Conservation (phyloP, 2,797 vertebrate genomes). For the Meda fulgida region DNA sequence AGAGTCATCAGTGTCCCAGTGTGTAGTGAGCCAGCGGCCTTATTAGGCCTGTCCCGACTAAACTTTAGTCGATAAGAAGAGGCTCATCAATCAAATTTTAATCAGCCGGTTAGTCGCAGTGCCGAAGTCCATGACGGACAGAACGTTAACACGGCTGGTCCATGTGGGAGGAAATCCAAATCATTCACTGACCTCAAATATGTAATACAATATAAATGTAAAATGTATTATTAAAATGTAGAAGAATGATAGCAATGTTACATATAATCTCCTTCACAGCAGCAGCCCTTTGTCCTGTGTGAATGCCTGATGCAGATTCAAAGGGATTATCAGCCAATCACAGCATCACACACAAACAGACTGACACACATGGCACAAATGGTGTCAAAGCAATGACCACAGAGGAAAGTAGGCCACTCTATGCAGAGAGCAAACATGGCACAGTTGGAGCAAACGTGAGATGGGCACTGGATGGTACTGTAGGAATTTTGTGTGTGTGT, state of each 20-base stretch:
- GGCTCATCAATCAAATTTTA: background rate
- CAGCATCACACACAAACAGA: slow-evolving; percentile 27
- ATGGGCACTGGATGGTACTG: slow-evolving; percentile 59
- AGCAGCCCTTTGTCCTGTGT: slow-evolving; percentile 39
- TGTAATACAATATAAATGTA: too few relatives aligned
- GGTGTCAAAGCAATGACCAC: slow-evolving; percentile 6
- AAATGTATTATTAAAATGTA: too few relatives aligned
- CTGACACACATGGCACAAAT: background rate
- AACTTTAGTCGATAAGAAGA: background rate
- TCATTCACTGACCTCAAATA: background rate
- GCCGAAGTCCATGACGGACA: background rate
- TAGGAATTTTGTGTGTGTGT: slow-evolving; percentile 31
- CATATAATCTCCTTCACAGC: background rate
- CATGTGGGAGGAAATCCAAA: background rate
- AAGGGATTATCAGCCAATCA: slow-evolving; percentile 67
- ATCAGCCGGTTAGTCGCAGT: background rate
- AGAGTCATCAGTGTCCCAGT: background rate
- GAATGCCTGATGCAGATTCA: slow-evolving; percentile 63
- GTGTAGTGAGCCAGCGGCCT: background rate
- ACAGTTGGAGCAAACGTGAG: slow-evolving; percentile 21
- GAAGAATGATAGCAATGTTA: background rate
- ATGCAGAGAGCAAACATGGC: slow-evolving; percentile 10
- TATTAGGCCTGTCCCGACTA: background rate
- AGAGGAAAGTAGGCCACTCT: slow-evolving; percentile 5
- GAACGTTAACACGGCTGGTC: background rate